These are phyloP conservation scores for Hoplias malabaricus DNA, from an alignment of 2,113 vertebrate genomes.

Conservation along the genomic window DNA sequence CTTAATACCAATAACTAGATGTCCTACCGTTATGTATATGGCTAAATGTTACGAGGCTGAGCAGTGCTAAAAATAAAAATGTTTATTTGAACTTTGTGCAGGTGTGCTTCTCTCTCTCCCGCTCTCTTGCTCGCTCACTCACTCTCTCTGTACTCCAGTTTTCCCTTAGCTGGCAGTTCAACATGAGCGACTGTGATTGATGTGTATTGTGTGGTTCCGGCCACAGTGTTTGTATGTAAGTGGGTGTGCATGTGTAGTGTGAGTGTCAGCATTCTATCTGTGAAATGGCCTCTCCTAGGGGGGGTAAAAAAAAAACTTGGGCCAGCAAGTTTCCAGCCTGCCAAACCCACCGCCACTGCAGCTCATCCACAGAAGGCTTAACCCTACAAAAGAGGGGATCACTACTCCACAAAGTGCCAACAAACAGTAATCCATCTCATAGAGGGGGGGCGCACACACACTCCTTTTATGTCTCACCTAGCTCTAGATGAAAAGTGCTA, in stretches of 20 bases:
- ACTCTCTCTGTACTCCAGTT: slow-evolving; percentile 24
- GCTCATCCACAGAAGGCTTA: slow-evolving; percentile 61
- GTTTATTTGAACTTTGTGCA: too few species aligned
- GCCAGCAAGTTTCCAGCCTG: slow-evolving; percentile 69
- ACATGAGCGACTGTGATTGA: background rate
- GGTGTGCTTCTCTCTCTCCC: background rate
- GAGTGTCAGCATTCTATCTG: slow-evolving; percentile 42
- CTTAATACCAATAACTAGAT: too few species aligned
- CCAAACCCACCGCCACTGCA: slow-evolving; percentile 40
- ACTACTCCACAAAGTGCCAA: slow-evolving; percentile 47
- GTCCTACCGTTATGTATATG: too few species aligned
- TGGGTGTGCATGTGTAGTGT: background rate
- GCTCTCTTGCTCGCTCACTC: background rate
- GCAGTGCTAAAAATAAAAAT: too few species aligned
- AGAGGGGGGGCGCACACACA: background rate
- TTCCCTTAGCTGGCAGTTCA: slow-evolving; percentile 70
- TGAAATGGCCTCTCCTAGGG: slow-evolving; percentile 24
- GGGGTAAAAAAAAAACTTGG: slow-evolving; percentile 60
- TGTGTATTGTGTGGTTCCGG: background rate
- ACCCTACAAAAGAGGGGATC: slow-evolving; percentile 72
- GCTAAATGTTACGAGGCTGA: too few species aligned
- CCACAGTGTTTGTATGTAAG: background rate
- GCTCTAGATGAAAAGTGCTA: background rate
- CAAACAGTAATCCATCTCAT: slow-evolving; percentile 58
- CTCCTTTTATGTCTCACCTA: slow-evolving; percentile 33